These are phyloP conservation scores for Limonius californicus DNA, from an alignment of 1,140 invertebrate species.

Conservation along the genomic window DNA sequence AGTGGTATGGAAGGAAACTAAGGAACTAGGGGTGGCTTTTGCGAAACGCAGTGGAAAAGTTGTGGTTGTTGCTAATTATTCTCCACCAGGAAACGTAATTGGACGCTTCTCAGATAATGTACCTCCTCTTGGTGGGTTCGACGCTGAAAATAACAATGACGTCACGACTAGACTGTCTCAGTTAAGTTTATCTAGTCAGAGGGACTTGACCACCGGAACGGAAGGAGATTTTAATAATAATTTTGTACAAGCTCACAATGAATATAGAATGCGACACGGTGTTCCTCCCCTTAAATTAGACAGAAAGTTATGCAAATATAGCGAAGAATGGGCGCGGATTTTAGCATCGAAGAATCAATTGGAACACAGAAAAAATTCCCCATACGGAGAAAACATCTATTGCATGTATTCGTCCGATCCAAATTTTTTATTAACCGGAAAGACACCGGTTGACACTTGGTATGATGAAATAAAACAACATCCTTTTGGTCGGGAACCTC, in stretches of 20 bases:
- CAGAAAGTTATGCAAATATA: slow-evolving; percentile 55
- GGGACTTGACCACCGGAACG: neutral
- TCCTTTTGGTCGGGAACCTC: slow-evolving; percentile 62
- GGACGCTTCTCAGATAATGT: slow-evolving; percentile 61
- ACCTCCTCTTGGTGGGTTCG: slow-evolving; percentile 33
- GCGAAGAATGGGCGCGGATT: slow-evolving; percentile 79
- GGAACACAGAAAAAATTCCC: slow-evolving; percentile 69
- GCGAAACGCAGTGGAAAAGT: slow-evolving; percentile 53
- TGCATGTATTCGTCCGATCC: slow-evolving; percentile 70
- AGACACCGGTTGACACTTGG: slow-evolving; percentile 73
- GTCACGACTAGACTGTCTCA: neutral
- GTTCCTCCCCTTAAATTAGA: slow-evolving; percentile 60
- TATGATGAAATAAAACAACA: slow-evolving; percentile 58
- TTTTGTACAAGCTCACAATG: slow-evolving; percentile 67
- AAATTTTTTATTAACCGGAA: slow-evolving; percentile 61
- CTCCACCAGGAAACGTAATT: slow-evolving; percentile 63
- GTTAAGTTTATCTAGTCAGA: neutral
- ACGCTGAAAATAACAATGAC: slow-evolving; percentile 24
- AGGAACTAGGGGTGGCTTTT: slow-evolving; percentile 59
- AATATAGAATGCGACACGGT: slow-evolving; percentile 69
- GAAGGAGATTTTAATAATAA: slow-evolving; percentile 22
- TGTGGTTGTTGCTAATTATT: slow-evolving; percentile 66
- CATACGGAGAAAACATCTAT: slow-evolving; percentile 82
- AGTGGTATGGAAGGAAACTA: slow-evolving; percentile 61
- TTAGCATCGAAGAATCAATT: slow-evolving; percentile 64